Base-by-base conservation (phyloP, 2,113 vertebrate genomes). In the Sprattus sprattus region DNA sequence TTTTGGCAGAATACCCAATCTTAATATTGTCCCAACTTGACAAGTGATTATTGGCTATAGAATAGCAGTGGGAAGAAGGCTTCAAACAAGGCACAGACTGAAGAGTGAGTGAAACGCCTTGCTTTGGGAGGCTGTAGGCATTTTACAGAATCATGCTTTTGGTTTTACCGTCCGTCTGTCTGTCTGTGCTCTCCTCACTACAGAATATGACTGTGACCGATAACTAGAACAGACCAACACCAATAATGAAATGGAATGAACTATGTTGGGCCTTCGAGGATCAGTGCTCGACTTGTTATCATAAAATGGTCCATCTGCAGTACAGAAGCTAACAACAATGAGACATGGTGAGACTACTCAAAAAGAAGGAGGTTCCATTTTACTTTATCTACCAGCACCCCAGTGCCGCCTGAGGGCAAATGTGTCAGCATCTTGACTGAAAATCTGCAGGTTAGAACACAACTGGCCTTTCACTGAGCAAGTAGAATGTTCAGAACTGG, bases 21-120 rank as follows among this genome's bases (percentile, higher is more conserved):
- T 60, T 60, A 44, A 80, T 78, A 83, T 78, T 78, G 22, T 39
- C n/a, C 64, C 64, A 67, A 67, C 64, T 25, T 67, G 28, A 39
- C 25, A 32, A 78, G 71, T 25, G 13, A 16, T 78, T 32, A 20
- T 78, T 39, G 28, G 44, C 71, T 39, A 78, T 39, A 39, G 44
- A 13, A 78, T 16, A 78, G 71, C 71, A 78, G 71, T 78, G 71
- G 71, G 71, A 16, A 32, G 71, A 32, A 78, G 32, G 71, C 71
- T 78, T 32, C 15, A 78, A 78, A 78, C 71, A 78, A 78, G 71
- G 71, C 71, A 78, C 71, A 78, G 71, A 78, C 71, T 78, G 71
- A 78, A 32, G 71, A 78, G 71, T 78, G 71, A 39, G 25, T 60
- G 54, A 15, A 44, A 16, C 13, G 10, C 32, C 71, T 78, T 78